Base-by-base conservation (phyloP, 2,113 vertebrate genomes). In the Chionodraco myersi region DNA sequence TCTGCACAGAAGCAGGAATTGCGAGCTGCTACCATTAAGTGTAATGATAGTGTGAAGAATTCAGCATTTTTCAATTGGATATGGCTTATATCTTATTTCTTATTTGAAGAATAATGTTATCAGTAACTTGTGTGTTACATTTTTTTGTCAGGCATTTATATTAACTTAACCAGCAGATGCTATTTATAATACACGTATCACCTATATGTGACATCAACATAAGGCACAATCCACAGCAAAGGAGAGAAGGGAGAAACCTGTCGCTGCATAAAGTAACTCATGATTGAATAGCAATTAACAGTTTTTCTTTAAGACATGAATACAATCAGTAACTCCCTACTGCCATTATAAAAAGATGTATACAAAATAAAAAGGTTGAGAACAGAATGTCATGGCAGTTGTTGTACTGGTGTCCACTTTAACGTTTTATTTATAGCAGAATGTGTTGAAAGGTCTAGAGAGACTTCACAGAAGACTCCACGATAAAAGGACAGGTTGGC, bases 311-410 rank as follows among this genome's bases (percentile, higher is more conserved):
- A 41, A 41, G 36, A 7, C 3, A 44, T 41, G 30, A 21, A 69
- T 12, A 44, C 21, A 26, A 45, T 45, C 14, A 56, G 52, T 16
- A 45, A 13, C 7, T 57, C 36, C 21, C 14, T 41, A 9, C n/a
- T 16, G 48, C 34, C 34, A 21, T 47, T 51, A 16, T 12, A 26
- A 41, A 26, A 18, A n/a, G 21, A 56, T 45, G 56, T 64, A 44
- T 14, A 54, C n/a, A 18, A 12, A 23, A 30, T 13, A 30, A 51
- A 68, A 30, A 26, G 56, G 15, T 26, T 52, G 34, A 60, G n/a
- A 30, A 61, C 41, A 60, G 12, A 56, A 61, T 36, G 16, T 61
- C 58, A 52, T 21, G 44, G 59, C 30, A 64, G 58, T 63, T 63
- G 30, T 30, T 63, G 30, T 30, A n/a, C 26, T 30, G 21, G 16